Evolutionary conservation across 1,140 invertebrate species (phyloP).

Genomic region (Megalonaias nervosa): DNA sequence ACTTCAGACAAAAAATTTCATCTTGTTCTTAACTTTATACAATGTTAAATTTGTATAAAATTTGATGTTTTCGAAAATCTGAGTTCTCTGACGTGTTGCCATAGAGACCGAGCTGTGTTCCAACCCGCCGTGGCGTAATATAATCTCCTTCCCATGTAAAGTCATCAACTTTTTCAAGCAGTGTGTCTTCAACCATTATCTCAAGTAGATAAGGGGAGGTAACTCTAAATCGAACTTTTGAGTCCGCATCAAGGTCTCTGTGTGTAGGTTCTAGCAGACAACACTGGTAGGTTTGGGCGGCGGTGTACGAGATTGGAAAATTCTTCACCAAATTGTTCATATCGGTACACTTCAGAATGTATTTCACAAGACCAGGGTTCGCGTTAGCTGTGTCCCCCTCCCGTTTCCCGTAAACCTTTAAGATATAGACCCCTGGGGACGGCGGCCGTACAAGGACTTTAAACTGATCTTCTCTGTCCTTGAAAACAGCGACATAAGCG

Average conservation of each 20-base stretch:
- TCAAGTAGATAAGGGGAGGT: conserved; percentile 28
- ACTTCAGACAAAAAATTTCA: no score
- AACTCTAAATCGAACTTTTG: conserved; percentile 28
- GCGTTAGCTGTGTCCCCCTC: conserved; percentile 24
- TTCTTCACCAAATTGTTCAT: conserved; percentile 35
- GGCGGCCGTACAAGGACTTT: conserved; percentile 31
- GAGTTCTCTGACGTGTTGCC: conserved; percentile 6
- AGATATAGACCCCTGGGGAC: conserved; percentile 29
- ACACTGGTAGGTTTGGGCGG: conserved; percentile 31
- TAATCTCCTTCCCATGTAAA: conserved; percentile 36
- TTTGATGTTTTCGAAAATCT: conserved; percentile 23
- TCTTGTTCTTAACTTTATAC: not conserved
- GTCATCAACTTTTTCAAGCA: conserved; percentile 34
- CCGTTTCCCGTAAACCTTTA: conserved; percentile 31
- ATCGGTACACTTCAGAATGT: conserved; percentile 36
- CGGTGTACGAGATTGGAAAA: conserved; percentile 34
- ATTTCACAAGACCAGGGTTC: conserved; percentile 31
- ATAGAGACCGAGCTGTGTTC: conserved; percentile 22
- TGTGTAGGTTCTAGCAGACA: conserved; percentile 34
- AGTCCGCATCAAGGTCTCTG: conserved; percentile 32
- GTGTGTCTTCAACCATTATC: conserved; percentile 20
- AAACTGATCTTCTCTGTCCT: conserved; percentile 32
- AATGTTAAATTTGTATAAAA: conserved; percentile 33
- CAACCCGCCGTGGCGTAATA: conserved; percentile 28
- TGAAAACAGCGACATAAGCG: conserved; percentile 31